Evolutionary conservation across 2,113 vertebrate species (phyloP), one percentile per base, ranked within the genome.

Genomic region (Pterocles orientalis): DNA sequence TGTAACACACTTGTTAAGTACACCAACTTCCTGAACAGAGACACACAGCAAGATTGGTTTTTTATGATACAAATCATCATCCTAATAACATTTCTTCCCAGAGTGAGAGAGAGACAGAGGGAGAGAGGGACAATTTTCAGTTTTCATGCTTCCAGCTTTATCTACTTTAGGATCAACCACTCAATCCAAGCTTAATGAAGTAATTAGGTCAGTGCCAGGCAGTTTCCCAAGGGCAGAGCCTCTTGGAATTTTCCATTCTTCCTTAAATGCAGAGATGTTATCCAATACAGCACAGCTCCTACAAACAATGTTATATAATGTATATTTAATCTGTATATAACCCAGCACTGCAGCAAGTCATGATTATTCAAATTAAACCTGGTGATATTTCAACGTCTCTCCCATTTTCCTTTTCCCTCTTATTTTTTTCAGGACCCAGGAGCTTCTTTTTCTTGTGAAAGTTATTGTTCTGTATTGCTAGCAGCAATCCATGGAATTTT

Each of bases 161-260:
- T 95, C 94, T 95, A 73, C 92, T 93, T 94, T 86, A 78, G 89
- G 93, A 94, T 96, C 96, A 97, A 86, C 82, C 69, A 83, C 86
- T 88, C 90, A 97, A 83, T 95, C 93, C 90, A 91, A 91, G 93
- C 90, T 96, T 95, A 96, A 96, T 96, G 89, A 96, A 87, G 70
- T 95, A 96, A 96, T 96, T 94, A 93, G 94, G 92, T 96, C 94
- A 96, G n/a, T 51, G 82, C 18, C 12, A 94, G 92, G 61, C 47
- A 23, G 66, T 80, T 95, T 96, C 94, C 95, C 84, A 95, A 92
- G 82, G 88, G 78, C 90, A 91, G 58, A 95, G 58, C 41, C 33
- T 82, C 95, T 69, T 66, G 56, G 64, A 96, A 68, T 89, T 84
- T 88, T 96, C 72, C 93, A 29, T 90, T 93, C 82, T 90, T 94